Conservation (phyloP, 2,888 invertebrate genomes). For the Dolichomitus sp. region DNA sequence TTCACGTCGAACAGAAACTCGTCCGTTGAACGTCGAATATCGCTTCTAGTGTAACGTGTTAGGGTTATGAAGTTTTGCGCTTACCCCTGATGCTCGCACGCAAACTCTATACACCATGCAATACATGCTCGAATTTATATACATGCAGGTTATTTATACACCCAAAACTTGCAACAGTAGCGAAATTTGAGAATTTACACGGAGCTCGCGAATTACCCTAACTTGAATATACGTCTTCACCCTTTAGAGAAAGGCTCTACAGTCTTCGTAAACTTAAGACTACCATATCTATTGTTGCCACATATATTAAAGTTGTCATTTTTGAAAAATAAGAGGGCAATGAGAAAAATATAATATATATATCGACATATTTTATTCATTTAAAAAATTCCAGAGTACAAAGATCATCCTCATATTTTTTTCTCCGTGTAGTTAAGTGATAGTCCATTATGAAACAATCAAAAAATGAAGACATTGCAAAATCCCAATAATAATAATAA, state of each 20-base stretch:
- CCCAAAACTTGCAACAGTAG: not conserved
- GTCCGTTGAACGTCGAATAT: slow-evolving; percentile 54
- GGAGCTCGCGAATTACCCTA: not conserved
- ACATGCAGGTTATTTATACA: slow-evolving; percentile 10
- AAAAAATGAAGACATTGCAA: too few species aligned
- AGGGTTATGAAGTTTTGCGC: slow-evolving; percentile 31
- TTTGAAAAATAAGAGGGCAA: too few species aligned
- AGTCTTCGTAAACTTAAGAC: not conserved
- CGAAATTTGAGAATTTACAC: slow-evolving; percentile 6
- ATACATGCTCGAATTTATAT: slow-evolving; percentile 4
- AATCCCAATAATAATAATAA: too few species aligned
- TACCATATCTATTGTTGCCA: not conserved
- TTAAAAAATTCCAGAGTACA: too few species aligned
- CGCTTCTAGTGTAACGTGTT: slow-evolving; percentile 32
- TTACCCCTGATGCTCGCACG: slow-evolving; percentile 22
- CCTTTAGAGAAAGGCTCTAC: not conserved
- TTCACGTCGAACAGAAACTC: slow-evolving; percentile 52
- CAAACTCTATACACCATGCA: slow-evolving; percentile 12
- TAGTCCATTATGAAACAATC: too few species aligned
- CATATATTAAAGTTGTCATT: not conserved
- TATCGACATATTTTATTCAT: too few species aligned
- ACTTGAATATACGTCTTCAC: not conserved
- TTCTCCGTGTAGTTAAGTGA: too few species aligned
- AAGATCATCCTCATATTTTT: too few species aligned
- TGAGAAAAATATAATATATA: too few species aligned